Base-by-base conservation (phyloP, 1,140 invertebrate species). In the Nasonia longicornis region DNA sequence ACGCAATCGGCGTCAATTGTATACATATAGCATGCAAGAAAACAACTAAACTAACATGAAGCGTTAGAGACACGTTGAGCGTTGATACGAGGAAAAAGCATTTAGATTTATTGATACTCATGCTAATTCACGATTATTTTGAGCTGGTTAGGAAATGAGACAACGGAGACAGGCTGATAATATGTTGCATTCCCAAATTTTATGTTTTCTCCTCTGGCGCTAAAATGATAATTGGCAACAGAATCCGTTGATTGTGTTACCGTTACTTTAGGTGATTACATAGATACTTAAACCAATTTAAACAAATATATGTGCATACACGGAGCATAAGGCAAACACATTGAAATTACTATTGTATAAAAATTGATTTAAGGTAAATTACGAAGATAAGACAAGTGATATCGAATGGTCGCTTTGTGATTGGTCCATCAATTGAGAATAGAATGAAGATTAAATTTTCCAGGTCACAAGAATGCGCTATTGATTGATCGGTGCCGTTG, bases 101-200 rank as follows among this genome's bases (percentile, higher is more conserved):
- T 58, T 58, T 67, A 67, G 26, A 26, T 26, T 26, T 26, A 26
- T 26, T 48, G 14, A 81, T 81, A 77, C 58, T 71, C 48, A 29
- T 70, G 73, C 71, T 52, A 77, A 77, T 83, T 58, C n/a, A 26
- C 64, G 73, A 66, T 79, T 80, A 72, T 64, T 76, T 71, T 74
- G 26, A 22, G 63, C 45, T 70, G 71, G 20, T 31, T 67, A 48
- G 12, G 1, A n/a, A 29, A 48, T 73, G 31, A 72, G 2, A 71
- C n/a, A 29, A 71, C 38, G 14, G 20, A 72, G 11, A 35, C 52
- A 69, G 38, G 66, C 66, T 70, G 26, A 76, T 74, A 52, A 72
- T 71, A 38, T 52, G 38, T 73, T 70, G 73, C 63, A 83, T 83
- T 77, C 48, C 64, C 16, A 38, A 16, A 45, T 26, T 42, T 67